Evolutionary conservation across 2,113 vertebrate genomes (phyloP).

Genomic region (Gyps fulvus): DNA sequence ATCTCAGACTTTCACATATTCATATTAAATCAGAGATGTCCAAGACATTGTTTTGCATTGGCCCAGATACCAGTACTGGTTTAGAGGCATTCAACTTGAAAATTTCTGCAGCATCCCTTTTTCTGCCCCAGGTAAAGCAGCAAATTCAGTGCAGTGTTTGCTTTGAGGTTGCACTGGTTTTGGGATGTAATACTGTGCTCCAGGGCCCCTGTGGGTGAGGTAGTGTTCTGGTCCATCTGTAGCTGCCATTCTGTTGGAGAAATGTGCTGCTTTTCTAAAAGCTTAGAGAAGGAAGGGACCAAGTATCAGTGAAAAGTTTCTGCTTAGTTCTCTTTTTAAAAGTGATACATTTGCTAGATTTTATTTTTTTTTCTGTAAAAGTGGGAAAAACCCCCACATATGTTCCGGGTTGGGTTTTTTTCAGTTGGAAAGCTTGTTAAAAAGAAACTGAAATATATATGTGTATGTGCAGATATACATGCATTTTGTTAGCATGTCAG

Average conservation of each 20-base stretch:
- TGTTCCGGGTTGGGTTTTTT: background rate
- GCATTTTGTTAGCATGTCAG: constrained; percentile 5
- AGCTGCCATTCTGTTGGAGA: background rate
- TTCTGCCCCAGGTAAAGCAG: background rate
- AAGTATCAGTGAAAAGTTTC: background rate
- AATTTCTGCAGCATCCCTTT: background rate
- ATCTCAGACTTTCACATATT: background rate
- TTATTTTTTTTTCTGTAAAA: background rate
- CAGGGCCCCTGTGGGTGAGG: background rate
- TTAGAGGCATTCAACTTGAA: background rate
- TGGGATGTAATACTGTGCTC: background rate
- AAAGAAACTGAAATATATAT: background rate
- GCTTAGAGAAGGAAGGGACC: background rate
- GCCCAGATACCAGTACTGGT: background rate
- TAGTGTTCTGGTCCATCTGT: background rate
- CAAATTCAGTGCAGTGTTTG: background rate
- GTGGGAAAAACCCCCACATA: fast-evolving
- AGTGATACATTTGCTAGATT: background rate
- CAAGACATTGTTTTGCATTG: background rate
- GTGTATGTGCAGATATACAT: background rate
- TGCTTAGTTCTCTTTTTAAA: background rate
- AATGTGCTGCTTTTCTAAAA: background rate
- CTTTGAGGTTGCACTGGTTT: background rate
- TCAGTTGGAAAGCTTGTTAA: background rate
- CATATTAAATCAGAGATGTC: background rate